These are phyloP conservation scores for Thamnaconus septentrionalis DNA, from an alignment of 2,113 vertebrate genomes.

Conservation along the genomic window DNA sequence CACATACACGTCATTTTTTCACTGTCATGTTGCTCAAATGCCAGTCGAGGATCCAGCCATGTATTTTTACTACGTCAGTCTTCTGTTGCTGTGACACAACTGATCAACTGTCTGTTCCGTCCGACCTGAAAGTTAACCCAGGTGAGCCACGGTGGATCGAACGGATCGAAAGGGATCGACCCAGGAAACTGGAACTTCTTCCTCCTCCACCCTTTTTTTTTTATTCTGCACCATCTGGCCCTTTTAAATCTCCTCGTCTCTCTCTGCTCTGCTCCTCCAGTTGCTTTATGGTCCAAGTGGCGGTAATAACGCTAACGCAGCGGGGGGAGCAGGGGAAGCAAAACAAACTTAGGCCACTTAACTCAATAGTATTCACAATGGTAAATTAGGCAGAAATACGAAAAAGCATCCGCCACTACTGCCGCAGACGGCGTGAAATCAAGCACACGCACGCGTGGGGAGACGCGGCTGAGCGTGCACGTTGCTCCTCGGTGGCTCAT, in stretches of 20 bases:
- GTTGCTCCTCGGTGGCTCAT: conserved; percentile 73
- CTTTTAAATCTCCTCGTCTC: not conserved
- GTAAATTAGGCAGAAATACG: conserved; percentile 62
- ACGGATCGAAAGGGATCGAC: no score
- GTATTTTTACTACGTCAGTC: no score
- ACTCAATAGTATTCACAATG: conserved; percentile 61
- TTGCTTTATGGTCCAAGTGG: conserved; percentile 29
- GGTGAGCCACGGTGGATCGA: no score
- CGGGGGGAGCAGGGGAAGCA: conserved; percentile 55
- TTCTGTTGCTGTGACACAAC: no score
- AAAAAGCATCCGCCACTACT: conserved; percentile 31
- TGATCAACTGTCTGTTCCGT: no score
- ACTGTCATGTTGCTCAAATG: no score
- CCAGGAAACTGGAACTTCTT: no score
- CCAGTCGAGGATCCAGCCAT: no score
- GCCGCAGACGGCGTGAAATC: conserved; percentile 28
- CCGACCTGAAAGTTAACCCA: no score
- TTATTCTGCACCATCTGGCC: no score
- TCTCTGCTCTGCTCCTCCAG: conserved; percentile 2
- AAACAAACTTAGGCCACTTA: conserved; percentile 61
- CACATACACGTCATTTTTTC: no score
- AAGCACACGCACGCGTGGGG: conserved; percentile 20
- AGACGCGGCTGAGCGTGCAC: conserved; percentile 4
- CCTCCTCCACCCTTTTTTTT: no score
- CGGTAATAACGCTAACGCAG: conserved; percentile 49